Conservation (phyloP, 2,888 invertebrate genomes). For the Leucoma salicis region DNA sequence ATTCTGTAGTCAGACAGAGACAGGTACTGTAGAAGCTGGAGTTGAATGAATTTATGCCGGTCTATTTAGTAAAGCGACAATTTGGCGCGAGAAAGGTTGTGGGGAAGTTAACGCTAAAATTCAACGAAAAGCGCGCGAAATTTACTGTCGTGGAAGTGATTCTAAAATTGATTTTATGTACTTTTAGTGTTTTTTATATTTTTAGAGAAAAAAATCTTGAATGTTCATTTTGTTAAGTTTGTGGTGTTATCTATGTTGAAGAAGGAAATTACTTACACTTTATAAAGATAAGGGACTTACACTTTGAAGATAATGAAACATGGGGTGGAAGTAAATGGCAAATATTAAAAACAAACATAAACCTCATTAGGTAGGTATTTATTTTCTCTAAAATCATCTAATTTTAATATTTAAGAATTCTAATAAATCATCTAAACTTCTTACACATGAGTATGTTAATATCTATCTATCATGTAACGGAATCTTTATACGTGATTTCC, state of each 20-base stretch:
- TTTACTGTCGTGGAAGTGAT: constrained; percentile 32
- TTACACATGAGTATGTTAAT: too few relatives aligned
- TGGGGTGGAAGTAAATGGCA: constrained; percentile 51
- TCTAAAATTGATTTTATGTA: too few relatives aligned
- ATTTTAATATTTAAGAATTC: too few relatives aligned
- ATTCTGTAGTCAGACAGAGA: constrained; percentile 42
- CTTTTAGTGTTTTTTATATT: too few relatives aligned
- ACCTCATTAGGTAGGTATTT: too few relatives aligned
- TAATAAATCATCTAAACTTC: too few relatives aligned
- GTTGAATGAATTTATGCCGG: constrained; percentile 81
- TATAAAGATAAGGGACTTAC: constrained; percentile 63
- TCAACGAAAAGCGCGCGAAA: constrained; percentile 61
- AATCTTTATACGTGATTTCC: too few relatives aligned
- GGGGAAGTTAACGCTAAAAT: constrained; percentile 36
- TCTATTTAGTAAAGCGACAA: constrained; percentile 80
- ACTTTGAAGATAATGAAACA: constrained; percentile 58
- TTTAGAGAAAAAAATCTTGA: background rate
- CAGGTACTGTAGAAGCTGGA: constrained; percentile 54
- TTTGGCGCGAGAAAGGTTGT: constrained; percentile 77
- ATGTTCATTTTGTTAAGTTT: constrained; percentile 5
- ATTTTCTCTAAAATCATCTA: too few relatives aligned
- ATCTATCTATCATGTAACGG: too few relatives aligned
- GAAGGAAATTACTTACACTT: constrained; percentile 33
- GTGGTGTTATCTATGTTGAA: constrained; percentile 13
- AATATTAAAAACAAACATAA: constrained; percentile 43